phyloP scores from a whole-genome alignment of 2,113 vertebrate species.

The Lota lota region DNA sequence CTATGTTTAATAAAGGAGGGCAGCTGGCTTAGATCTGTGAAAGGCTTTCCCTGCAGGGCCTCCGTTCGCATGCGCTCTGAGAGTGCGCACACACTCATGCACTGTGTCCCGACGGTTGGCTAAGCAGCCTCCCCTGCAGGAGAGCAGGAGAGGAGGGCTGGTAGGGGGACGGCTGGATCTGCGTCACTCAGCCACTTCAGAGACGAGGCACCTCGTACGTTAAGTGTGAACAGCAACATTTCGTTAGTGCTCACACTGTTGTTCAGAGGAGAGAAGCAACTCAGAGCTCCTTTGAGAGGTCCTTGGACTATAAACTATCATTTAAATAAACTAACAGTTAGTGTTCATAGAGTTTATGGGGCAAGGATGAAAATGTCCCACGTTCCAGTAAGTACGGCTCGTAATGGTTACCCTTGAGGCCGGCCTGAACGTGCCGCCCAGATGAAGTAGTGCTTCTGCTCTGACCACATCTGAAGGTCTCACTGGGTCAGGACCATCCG shows the following conservation, averaged over 20 bases:
- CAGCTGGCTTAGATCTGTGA: slow-evolving; percentile 69
- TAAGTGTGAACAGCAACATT: not conserved
- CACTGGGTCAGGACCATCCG: too few species aligned
- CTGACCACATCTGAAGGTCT: too few species aligned
- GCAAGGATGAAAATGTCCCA: too few species aligned
- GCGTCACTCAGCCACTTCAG: slow-evolving; percentile 15
- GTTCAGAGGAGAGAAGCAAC: not conserved
- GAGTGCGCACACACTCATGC: slow-evolving; percentile 50
- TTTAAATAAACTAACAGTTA: too few species aligned
- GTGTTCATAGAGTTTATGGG: too few species aligned
- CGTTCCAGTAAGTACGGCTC: too few species aligned
- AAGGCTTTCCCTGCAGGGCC: slow-evolving; percentile 66
- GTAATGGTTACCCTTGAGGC: too few species aligned
- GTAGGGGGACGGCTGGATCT: slow-evolving; percentile 26
- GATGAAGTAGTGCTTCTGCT: too few species aligned
- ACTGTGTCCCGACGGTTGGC: slow-evolving; percentile 19
- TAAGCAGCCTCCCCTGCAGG: slow-evolving; percentile 41
- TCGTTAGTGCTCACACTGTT: slow-evolving; percentile 2
- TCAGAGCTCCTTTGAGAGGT: too few species aligned
- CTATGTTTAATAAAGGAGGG: slow-evolving; percentile 48
- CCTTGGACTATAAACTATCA: too few species aligned
- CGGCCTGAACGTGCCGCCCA: too few species aligned
- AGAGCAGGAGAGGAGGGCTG: slow-evolving; percentile 32
- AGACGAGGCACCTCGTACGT: slow-evolving; percentile 9
- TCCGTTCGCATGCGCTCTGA: slow-evolving; percentile 69